Evolutionary conservation across 2,888 invertebrate genomes (phyloP), one percentile per base, ranked within the genome.

Genomic region (Catocala nupta): DNA sequence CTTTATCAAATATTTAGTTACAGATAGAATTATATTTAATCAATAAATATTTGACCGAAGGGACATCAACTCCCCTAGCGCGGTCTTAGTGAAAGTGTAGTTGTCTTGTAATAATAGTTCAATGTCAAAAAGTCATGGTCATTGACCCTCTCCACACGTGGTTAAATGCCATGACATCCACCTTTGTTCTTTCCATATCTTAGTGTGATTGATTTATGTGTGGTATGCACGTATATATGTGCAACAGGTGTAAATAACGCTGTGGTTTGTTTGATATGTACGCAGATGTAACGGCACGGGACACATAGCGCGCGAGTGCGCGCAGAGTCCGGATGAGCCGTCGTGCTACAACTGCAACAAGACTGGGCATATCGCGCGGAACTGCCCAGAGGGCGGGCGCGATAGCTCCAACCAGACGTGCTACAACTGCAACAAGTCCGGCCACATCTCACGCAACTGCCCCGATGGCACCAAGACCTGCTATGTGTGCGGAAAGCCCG

Each of bases 271-370:
- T 7, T 58, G 9, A 56, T 55, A 49, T 54, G 43, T 60, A 43
- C 57, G 25, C 91, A 96, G 97, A 89, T 98, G 98, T 95, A 98
- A 97, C 94, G 97, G 98, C 82, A 96, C 97, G 86, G 98, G 98
- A 68, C 98, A 98, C 94, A 98, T 98, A 95, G 98, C 98, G 82
- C 97, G 98, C 89, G 98, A 98, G 94, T 98, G 98, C 94, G 96
- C 97, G 85, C 97, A 98, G 94, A 96, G 95, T 83, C 96, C 96
- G 72, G 96, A 96, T 86, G 96, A 95, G 92, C 96, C 98, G 91
- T 97, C 97, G 84, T 99, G 98, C 95, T 99, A 98, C 96, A 98
- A 97, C 94, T 99, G 98, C 95, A 97, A 97, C 95, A 98, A 98
- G 95, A 96, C 97, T 75, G 98, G 98, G 80, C 98, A 98, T 95